Evolutionary conservation across 2,113 vertebrate species (phyloP), one percentile per base, ranked within the genome.

Genomic region (Platycercus adscitus): DNA sequence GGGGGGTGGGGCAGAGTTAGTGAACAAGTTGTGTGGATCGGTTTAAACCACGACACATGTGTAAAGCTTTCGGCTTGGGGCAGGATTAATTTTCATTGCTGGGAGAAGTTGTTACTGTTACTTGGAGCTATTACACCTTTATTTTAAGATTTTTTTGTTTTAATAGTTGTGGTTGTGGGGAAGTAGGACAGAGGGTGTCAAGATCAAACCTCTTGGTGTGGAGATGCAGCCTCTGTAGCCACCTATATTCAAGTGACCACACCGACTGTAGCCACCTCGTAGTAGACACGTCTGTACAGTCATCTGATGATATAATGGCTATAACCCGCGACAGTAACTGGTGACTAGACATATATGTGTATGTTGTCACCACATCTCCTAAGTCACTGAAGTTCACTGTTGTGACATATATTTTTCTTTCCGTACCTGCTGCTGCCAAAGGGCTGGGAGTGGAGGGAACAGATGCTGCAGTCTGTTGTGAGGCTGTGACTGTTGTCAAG

Each of bases 241-340:
- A 44, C 20, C 9, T 47, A 3, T 41, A 17, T 46, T 43, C 14
- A 71, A 33, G 23, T 55, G 47, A 10, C 46, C 53, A 0, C 6
- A 6, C 19, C 0, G 0, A 1, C 41, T 66, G 1, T 10, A 47
- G 41, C 4, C 21, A 3, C 24, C 47, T 33, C 24, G 1, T 24
- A 26, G 1, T 0, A 3, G 9, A 9, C n/a, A 14, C 1, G 10
- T 10, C 58, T 44, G 14, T n/a, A 21, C 0, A 15, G 23, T 23
- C 21, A 6, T 43, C 77, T 29, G 49, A 4, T 20, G 33, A 3
- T 9, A 2, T 6, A 16, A 28, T 18, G 39, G 12, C 49, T 64
- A 9, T 29, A 25, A 4, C 11, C 20, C n/a, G 69, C 72, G 43
- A 10, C 47, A 39, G 37, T 1, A 17, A 21, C 17, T 8, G 3